Conservation (phyloP, 1,140 invertebrate genomes). For the Cecropterus lyciades region DNA sequence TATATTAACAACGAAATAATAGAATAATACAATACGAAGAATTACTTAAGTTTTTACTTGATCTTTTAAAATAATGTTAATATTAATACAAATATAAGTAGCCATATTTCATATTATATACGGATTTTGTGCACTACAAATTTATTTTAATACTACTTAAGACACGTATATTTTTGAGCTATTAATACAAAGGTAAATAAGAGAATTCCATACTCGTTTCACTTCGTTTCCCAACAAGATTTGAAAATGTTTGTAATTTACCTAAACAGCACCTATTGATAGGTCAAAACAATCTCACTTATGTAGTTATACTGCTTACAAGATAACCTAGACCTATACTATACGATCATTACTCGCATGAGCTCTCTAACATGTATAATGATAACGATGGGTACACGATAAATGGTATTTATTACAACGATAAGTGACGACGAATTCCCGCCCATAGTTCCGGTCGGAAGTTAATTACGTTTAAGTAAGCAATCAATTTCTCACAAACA, state of each 20-base stretch:
- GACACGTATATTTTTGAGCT: no score
- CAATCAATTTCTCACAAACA: conserved; percentile 15
- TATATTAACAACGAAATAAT: neutral
- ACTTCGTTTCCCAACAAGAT: no score
- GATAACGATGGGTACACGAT: conserved; percentile 1
- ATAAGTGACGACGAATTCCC: conserved; percentile 8
- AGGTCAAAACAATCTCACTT: neutral
- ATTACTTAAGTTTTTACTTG: no score
- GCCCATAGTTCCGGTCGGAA: conserved; percentile 26
- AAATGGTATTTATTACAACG: conserved; percentile 4
- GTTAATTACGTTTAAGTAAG: conserved; percentile 13
- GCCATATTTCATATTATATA: no score
- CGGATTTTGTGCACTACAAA: no score
- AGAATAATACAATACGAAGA: neutral
- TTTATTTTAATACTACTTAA: no score
- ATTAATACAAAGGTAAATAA: no score
- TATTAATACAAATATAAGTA: no score
- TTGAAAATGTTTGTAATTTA: no score
- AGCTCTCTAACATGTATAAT: neutral
- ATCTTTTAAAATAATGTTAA: no score
- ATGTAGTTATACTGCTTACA: conserved; percentile 4
- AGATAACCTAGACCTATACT: conserved; percentile 9
- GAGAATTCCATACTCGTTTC: no score
- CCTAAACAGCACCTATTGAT: neutral
- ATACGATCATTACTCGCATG: neutral